phyloP scores from a whole-genome alignment of 2,888 invertebrate species.

The Tricholauxania praeusta region DNA sequence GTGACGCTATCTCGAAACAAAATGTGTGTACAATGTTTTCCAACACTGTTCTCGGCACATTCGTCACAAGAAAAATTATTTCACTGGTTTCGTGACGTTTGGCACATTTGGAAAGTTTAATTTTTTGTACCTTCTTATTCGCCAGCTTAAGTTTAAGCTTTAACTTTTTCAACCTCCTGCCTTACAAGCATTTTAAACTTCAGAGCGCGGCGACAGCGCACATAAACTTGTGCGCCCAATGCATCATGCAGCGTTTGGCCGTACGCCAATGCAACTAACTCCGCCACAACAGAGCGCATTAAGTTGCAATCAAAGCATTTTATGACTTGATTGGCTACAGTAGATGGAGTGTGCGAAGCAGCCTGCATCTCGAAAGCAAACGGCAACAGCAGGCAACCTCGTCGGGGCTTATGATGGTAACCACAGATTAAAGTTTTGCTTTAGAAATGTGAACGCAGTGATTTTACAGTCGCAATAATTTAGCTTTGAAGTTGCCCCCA shows the following conservation, averaged over 20 bases:
- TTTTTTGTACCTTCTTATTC: too few relatives aligned
- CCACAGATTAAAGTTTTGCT: constrained; percentile 17
- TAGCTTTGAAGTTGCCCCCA: neutral
- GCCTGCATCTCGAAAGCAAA: neutral
- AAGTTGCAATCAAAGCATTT: neutral
- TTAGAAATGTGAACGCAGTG: constrained; percentile 11
- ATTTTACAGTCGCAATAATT: constrained; percentile 7
- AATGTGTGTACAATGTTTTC: too few relatives aligned
- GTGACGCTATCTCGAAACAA: too few relatives aligned
- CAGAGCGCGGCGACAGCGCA: neutral
- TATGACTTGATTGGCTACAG: constrained; percentile 15
- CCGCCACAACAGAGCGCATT: neutral
- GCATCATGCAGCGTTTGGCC: constrained; percentile 8
- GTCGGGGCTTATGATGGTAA: constrained; percentile 5
- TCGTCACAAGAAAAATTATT: too few relatives aligned
- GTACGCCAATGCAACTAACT: neutral
- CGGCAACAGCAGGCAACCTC: neutral
- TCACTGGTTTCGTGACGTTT: too few relatives aligned
- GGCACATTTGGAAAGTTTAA: too few relatives aligned
- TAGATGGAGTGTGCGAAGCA: constrained; percentile 1
- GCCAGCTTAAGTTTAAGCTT: too few relatives aligned
- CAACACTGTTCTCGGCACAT: too few relatives aligned
- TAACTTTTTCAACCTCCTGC: too few relatives aligned
- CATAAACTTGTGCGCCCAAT: neutral
- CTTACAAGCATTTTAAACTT: too few relatives aligned